A percentile compares a stretch with the other conserved stretches of the same genome.
phyloP scores from a whole-genome alignment of 2,113 vertebrate species.

The Phodopus roborovskii region DNA sequence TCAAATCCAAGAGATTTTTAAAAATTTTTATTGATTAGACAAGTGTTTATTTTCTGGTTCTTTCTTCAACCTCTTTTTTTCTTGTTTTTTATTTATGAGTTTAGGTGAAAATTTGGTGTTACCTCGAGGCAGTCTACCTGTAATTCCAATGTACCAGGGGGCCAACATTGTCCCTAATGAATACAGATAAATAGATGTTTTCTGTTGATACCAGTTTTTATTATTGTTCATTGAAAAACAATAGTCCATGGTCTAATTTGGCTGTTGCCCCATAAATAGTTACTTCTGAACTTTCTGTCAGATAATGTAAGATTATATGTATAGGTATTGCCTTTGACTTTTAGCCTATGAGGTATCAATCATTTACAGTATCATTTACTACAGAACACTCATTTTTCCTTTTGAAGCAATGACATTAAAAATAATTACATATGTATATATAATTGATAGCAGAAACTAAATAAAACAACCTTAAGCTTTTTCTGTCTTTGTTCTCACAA shows the following conservation, averaged over 20 bases:
- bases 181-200: neutral
- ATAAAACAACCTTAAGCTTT: neutral
- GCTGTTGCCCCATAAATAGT: neutral
- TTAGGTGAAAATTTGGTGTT: neutral
- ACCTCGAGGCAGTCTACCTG: neutral
- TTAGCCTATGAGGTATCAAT: neutral
- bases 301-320: neutral
- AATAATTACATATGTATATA: neutral
- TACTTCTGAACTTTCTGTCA: neutral
- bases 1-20: neutral
- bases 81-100: neutral
- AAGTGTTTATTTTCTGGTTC: neutral
- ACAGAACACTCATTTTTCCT: neutral
- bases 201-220: neutral
- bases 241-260: neutral
- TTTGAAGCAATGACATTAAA: neutral
- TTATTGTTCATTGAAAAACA: neutral
- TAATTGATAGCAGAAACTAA: slow-evolving; percentile 17
- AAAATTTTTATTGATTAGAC: neutral
- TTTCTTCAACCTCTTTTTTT: neutral
- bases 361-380: neutral
- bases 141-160: neutral
- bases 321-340: slow-evolving; percentile 40
- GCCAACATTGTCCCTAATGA: neutral
- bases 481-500: slow-evolving; percentile 9